Evolutionary conservation across 2,888 invertebrate genomes (phyloP), one percentile per base, ranked within the genome.

Genomic region (Zhuqinia jingwanae): DNA sequence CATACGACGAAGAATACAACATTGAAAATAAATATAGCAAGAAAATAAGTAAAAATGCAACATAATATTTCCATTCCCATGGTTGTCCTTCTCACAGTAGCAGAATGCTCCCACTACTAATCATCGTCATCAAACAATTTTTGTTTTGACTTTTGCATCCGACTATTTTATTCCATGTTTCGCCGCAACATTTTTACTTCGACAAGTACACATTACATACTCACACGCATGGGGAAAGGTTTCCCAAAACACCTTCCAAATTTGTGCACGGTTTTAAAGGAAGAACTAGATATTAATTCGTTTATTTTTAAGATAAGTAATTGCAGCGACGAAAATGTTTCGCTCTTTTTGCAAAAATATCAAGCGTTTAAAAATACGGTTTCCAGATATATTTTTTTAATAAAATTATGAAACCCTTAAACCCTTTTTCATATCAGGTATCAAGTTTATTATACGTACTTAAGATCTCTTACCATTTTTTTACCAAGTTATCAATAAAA

Each of bases 91-190:
- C 80, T 79, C 36, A 36, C 36, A 36, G 36, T 36, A 8, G n/a
- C n/a, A 36, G 36, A 36, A 8, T 36, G 8, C 68, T 58, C n/a
- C 58, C 20, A n/a, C n/a, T 58, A n/a, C 58, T 25, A 10, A 58
- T 25, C 78, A 76, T 88, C 85, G 84, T 85, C 83, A 76, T 87
- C 88, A 88, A 88, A 85, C 87, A 75, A 81, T 82, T 85, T 85
- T 89, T 91, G 90, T 91, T 91, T 91, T 91, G 91, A 90, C 90
- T 90, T 91, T 87, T 89, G 87, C 90, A 91, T 91, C 90, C 91
- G 76, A 76, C 76, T 56, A 42, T 76, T 79, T 79, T 65, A 79
- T 65, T 79, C 65, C 73, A 60, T 73, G 65, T 56, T 70, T 63
- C 60, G 42, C 68, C 68, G 27, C 42, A 68, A 53, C 50, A 73